Base-by-base conservation (phyloP, 2,113 vertebrate genomes). In the Willisornis vidua region DNA sequence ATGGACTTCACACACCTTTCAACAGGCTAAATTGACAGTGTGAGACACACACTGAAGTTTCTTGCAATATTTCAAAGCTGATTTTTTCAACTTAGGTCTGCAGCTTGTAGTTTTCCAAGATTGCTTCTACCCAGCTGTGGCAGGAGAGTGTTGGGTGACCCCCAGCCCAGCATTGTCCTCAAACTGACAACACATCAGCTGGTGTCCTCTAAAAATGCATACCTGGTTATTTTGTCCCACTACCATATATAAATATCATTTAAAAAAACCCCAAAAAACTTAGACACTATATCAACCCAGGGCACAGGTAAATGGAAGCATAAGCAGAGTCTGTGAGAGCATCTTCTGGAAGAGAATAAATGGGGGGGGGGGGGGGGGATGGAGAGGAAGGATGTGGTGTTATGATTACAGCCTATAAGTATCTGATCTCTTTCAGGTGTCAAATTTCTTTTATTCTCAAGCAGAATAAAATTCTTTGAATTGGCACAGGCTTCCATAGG, bases 291-390 rank as follows among this genome's bases (percentile, higher is more conserved):
- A 54, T 48, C 29, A 92, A 14, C 19, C 45, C 58, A 59, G 22
- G 20, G 35, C 14, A 63, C 39, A 67, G 33, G 6, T 22, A 73
- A 46, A 66, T 19, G 39, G 52, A 90, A 81, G 12, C 41, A 49
- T 49, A 71, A 82, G 45, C 52, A 23, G 9, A 39, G 11, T 10
- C 52, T 77, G 11, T 29, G 35, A 43, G 82, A 76, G 37, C 24
- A 67, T 29, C 52, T n/a, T 37, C 58, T n/a, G 17, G 35, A 48
- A 43, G 25, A 72, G 19, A 77, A 72, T 26, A 82, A 61, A 49
- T 25, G 4, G 5, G 4, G 14, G 19, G n/a, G n/a, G n/a, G n/a
- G 4, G 5, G 4, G 14, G 26, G n/a, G 10, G 24, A 31, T 25
- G 28, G 23, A 20, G 3, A 10, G 3, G 10, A 52, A 49, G 19